Conservation (phyloP, 2,888 invertebrate genomes). For the Mactromeris polynyma region DNA sequence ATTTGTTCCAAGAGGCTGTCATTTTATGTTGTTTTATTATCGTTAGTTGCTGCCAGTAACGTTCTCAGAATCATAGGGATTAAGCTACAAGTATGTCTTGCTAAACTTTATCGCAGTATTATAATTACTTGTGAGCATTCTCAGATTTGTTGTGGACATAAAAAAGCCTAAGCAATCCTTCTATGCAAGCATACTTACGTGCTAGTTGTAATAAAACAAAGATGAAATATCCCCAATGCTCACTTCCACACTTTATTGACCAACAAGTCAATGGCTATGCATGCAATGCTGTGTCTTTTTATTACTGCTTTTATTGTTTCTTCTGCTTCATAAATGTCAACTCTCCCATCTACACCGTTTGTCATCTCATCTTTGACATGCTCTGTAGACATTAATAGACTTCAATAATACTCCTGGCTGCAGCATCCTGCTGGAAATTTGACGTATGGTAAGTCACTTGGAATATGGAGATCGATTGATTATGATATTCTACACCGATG, state of each 20-base stretch:
- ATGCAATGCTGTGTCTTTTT: slow-evolving; percentile 28
- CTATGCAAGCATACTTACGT: background rate
- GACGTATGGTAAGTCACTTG: slow-evolving; percentile 44
- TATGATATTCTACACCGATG: slow-evolving; percentile 41
- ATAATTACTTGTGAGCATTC: background rate
- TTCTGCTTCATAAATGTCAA: slow-evolving; percentile 48
- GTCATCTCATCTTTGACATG: slow-evolving; percentile 37
- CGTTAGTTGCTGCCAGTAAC: background rate
- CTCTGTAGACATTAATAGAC: slow-evolving; percentile 24
- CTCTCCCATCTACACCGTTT: slow-evolving; percentile 32
- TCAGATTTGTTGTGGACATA: background rate
- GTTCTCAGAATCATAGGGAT: background rate
- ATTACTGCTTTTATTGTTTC: slow-evolving; percentile 42
- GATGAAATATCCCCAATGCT: background rate
- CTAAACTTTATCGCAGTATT: background rate
- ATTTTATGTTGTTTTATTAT: slow-evolving; percentile 10
- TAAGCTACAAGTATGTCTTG: background rate
- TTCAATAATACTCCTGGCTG: background rate
- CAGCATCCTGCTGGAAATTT: slow-evolving; percentile 28
- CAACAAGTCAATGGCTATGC: slow-evolving; percentile 2
- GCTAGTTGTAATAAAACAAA: background rate
- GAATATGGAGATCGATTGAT: slow-evolving; percentile 50
- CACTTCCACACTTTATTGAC: background rate
- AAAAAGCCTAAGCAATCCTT: background rate
- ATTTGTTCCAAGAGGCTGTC: background rate